Percentiles rank a stretch among this genome's conserved stretches.
These are phyloP conservation scores for Drosophila hydei DNA, from an alignment of 1,140 invertebrate species.

Conservation along the genomic window DNA sequence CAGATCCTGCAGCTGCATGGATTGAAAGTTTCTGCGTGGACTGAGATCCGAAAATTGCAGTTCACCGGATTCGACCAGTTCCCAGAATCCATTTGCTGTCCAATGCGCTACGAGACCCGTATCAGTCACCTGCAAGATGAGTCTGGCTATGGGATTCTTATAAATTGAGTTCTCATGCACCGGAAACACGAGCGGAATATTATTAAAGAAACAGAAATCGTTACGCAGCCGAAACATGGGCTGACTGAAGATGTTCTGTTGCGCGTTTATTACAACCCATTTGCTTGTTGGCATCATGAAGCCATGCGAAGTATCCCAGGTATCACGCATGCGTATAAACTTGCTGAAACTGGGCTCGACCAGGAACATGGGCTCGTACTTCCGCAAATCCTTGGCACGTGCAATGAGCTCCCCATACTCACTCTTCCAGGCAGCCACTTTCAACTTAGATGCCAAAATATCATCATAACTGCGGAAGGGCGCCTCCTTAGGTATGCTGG, in stretches of 20 bases:
- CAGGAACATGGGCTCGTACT: constrained; percentile 65
- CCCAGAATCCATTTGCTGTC: constrained; percentile 49
- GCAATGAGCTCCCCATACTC: constrained; percentile 67
- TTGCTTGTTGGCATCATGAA: constrained; percentile 64
- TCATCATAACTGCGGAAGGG: constrained; percentile 61
- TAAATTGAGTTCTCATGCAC: constrained; percentile 72
- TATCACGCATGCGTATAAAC: constrained; percentile 53
- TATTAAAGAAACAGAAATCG: constrained; percentile 73
- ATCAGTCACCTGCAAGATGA: constrained; percentile 60
- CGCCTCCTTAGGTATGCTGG: constrained; percentile 58
- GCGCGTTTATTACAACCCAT: constrained; percentile 64
- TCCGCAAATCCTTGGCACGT: constrained; percentile 48
- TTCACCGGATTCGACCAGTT: constrained; percentile 61
- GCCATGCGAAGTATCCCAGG: constrained; percentile 57
- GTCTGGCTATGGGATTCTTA: constrained; percentile 42
- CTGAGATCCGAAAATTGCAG: constrained; percentile 60
- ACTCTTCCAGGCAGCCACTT: constrained; percentile 54
- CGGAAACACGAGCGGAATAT: constrained; percentile 69
- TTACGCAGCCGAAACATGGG: constrained; percentile 62
- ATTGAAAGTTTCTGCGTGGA: constrained; percentile 46
- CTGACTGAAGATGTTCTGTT: constrained; percentile 67
- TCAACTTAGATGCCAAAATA: constrained; percentile 53
- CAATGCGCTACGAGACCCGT: constrained; percentile 54
- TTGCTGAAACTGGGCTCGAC: constrained; percentile 50
- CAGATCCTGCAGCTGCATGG: constrained; percentile 71